Evolutionary conservation across 2,888 invertebrate genomes (phyloP), one percentile per base, ranked within the genome.

Genomic region (Myopa tessellatipennis): DNA sequence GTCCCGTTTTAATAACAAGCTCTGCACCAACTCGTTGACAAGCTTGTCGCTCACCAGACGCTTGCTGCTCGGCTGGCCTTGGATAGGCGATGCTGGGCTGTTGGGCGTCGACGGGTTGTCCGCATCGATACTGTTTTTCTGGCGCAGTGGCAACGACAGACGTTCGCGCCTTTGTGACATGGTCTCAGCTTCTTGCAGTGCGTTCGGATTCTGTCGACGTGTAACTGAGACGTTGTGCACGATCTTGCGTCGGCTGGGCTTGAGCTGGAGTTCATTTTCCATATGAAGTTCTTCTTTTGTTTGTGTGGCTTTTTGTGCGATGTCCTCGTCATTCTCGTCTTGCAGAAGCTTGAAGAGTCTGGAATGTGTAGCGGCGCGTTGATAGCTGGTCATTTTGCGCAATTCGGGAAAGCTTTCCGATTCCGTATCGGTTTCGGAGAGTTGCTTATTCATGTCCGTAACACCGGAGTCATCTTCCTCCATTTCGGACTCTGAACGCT

Each of bases 401-500:
- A 91, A 84, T 80, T 92, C 92, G 3, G 91, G 90, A 82, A 92
- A 92, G 80, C 90, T 90, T 79, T 93, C 93, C 0, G 91, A 90
- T 83, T 93, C 93, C 0, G 91, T 92, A 80, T 93, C 93, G 3
- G 91, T 91, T 83, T 93, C 93, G 0, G 93, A 93, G 80, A 93
- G 91, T 80, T 92, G 92, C 75, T 93, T 90, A 82, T 93, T 93
- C 89, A 93, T 91, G 85, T 94, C 94, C 0, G 93, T 93, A 0
- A 94, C 93, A 0, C 94, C 94, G 0, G 94, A 94, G 85, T 94
- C 94, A 83, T 94, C 93, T 83, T 93, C 93, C 80, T 91, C 91
- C 67, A 87, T 84, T 82, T 89, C 89, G 0, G 90, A 90, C 80
- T 91, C 91, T n/a, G 90, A 88, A 6, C 87, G 86, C 78, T 89